A percentile compares a stretch with the other conserved stretches of the same genome.
Conservation (phyloP, 2,113 vertebrate genomes). For the Hemicordylus capensis region DNA sequence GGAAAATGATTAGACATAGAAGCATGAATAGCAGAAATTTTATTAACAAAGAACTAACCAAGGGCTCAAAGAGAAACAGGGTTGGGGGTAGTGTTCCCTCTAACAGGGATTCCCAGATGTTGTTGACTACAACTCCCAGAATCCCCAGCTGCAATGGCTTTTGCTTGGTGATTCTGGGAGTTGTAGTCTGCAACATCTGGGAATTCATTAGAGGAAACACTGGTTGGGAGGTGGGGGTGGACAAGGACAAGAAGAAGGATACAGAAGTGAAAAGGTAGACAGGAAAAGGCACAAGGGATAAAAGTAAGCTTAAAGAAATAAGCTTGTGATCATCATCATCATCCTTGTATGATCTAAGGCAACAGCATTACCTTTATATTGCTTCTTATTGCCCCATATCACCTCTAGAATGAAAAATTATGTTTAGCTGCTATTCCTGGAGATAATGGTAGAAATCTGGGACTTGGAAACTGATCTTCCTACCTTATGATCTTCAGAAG, state of each 20-base stretch:
- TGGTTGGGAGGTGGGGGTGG: too few relatives aligned
- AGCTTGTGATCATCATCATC: not conserved
- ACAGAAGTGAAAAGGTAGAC: not conserved
- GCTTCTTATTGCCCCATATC: not conserved
- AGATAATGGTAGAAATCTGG: not conserved
- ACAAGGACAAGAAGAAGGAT: not conserved
- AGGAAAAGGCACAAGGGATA: not conserved
- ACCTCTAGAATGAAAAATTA: not conserved
- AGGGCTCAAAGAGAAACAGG: not conserved
- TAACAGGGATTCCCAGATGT: too few relatives aligned
- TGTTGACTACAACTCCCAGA: too few relatives aligned
- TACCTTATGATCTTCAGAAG: slow-evolving; percentile 62
- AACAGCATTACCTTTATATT: not conserved
- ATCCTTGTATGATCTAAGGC: not conserved
- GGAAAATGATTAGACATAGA: not conserved
- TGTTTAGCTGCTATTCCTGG: not conserved
- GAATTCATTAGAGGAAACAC: too few relatives aligned
- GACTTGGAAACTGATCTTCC: not conserved
- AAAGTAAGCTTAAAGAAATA: not conserved
- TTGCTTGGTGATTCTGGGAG: too few relatives aligned
- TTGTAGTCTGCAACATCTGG: too few relatives aligned
- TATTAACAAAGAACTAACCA: not conserved
- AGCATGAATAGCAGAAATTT: not conserved
- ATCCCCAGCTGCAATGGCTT: too few relatives aligned
- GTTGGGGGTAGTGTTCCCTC: too few relatives aligned